Conservation (phyloP, 2,113 vertebrate genomes). For the Silurus glanis region DNA sequence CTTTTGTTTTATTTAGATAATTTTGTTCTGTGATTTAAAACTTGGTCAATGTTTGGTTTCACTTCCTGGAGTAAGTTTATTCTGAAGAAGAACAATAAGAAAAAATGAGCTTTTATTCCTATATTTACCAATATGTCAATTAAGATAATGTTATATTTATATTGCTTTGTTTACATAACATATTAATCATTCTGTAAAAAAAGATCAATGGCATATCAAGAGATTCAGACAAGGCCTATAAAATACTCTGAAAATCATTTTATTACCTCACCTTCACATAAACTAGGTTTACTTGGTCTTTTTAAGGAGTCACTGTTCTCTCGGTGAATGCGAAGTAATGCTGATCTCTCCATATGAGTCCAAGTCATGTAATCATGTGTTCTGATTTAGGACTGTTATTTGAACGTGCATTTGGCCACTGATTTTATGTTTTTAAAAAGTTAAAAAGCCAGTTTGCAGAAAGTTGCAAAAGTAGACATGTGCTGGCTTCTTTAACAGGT, state of each 20-base stretch:
- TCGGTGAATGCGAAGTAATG: not conserved
- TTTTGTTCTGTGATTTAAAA: not conserved
- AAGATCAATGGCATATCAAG: not conserved
- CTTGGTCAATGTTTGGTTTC: not conserved
- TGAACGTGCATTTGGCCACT: not conserved
- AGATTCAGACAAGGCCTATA: not conserved
- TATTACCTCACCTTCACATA: not conserved
- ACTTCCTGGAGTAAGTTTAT: not conserved
- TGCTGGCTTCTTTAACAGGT: not conserved
- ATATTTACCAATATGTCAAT: not conserved
- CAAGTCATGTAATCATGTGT: not conserved
- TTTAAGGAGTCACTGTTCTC: not conserved
- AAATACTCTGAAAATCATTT: not conserved
- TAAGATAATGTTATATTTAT: not conserved
- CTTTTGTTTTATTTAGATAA: not conserved
- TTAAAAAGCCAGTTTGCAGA: not conserved
- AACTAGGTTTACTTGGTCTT: not conserved
- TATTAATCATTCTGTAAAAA: not conserved
- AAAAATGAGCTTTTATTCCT: not conserved
- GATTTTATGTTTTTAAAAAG: not conserved
- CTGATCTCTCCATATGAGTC: not conserved
- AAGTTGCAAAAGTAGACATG: not conserved
- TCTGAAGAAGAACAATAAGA: not conserved
- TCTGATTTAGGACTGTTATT: not conserved
- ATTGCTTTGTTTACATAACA: not conserved